Evolutionary conservation across 2,888 invertebrate species (phyloP).

Genomic region (Plemyria rubiginata): DNA sequence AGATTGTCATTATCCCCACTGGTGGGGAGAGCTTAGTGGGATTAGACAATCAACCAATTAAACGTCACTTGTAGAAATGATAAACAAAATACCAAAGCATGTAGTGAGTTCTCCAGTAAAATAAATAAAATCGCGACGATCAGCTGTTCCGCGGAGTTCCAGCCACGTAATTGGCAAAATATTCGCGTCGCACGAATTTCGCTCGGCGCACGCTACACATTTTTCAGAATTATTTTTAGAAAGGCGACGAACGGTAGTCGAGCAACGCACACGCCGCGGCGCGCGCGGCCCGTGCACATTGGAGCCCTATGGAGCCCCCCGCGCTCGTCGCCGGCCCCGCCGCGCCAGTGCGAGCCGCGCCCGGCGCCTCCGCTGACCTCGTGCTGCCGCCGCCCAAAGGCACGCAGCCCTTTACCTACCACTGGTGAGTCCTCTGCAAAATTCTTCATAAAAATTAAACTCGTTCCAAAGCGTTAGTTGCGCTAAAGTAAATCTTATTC

Average conservation of each 20-base stretch:
- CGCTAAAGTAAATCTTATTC: conserved; percentile 43
- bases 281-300: conserved; percentile 78
- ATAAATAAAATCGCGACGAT: conserved; percentile 39
- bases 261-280: conserved; percentile 72
- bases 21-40: too few species aligned
- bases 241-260: conserved; percentile 74
- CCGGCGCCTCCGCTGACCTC: conserved; percentile 64
- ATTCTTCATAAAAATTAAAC: conserved; percentile 8
- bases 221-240: conserved; percentile 83
- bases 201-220: conserved; percentile 70
- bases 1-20: too few species aligned
- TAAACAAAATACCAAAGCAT: conserved; percentile 22
- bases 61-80: background rate
- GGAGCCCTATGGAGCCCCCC: conserved; percentile 80
- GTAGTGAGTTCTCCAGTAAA: conserved; percentile 31
- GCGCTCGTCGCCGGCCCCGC: conserved; percentile 61
- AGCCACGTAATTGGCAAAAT: conserved; percentile 69
- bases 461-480: conserved; percentile 6
- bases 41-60: too few species aligned
- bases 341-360: conserved; percentile 63
- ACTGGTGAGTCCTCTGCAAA: conserved; percentile 59
- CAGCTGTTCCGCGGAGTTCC: conserved; percentile 51
- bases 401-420: conserved; percentile 71
- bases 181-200: conserved; percentile 73
- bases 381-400: conserved; percentile 65